A percentile compares a stretch with the other conserved stretches of the same genome.
phyloP scores from a whole-genome alignment of 2,888 invertebrate genomes.

The Mayetiola destructor region DNA sequence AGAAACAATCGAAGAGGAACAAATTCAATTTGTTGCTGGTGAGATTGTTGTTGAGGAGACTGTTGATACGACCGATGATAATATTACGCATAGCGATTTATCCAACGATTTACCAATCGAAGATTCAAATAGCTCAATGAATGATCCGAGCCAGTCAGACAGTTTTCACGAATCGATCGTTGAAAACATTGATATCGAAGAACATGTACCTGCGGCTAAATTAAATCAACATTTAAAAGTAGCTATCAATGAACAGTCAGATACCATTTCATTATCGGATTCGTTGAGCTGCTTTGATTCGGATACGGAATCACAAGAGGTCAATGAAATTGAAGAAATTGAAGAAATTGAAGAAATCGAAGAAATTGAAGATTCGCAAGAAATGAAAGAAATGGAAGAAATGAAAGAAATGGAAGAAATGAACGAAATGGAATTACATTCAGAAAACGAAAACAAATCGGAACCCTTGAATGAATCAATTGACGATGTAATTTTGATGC shows the following conservation, averaged over 20 bases:
- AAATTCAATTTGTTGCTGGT: neutral
- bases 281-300: neutral
- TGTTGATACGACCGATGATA: neutral
- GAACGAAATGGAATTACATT: neutral
- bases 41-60: neutral
- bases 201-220: neutral
- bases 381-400: neutral
- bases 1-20: neutral
- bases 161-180: too few species aligned
- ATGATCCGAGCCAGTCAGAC: neutral
- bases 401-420: neutral
- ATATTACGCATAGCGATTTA: neutral
- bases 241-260: neutral
- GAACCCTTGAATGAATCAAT: constrained; percentile 20
- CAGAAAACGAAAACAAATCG: constrained; percentile 25
- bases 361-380: too few species aligned
- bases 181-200: neutral
- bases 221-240: neutral
- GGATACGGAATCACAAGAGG: neutral
- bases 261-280: constrained; percentile 1
- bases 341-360: neutral
- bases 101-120: neutral
- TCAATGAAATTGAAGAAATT: too few species aligned
- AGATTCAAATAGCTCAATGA: neutral
- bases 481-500: constrained; percentile 25